These are phyloP conservation scores for Gymnodraco acuticeps DNA, from an alignment of 2,797 vertebrate genomes.

Conservation along the genomic window DNA sequence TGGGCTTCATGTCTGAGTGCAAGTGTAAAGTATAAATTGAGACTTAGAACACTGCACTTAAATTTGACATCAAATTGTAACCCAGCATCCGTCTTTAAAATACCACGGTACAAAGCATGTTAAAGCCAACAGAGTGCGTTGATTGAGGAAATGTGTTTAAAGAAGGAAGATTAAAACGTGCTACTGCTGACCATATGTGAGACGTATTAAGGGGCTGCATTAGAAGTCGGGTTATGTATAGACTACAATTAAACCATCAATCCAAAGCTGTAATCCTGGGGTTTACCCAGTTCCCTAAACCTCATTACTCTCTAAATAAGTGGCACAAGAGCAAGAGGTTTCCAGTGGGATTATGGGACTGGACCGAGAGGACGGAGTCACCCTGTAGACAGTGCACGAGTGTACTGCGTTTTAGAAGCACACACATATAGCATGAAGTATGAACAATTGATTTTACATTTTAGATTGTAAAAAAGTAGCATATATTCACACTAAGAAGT, in stretches of 20 bases:
- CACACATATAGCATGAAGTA: background rate
- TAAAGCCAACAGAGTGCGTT: background rate
- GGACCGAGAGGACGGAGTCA: constrained; percentile 38
- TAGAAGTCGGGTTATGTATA: constrained; percentile 64
- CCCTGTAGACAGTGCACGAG: background rate
- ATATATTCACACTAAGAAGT: background rate
- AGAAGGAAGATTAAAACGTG: constrained; percentile 52
- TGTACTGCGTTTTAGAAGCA: background rate
- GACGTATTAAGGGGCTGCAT: constrained; percentile 58
- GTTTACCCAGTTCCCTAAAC: constrained; percentile 74
- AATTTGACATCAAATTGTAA: constrained; percentile 18
- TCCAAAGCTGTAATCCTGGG: constrained; percentile 76
- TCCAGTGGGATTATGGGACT: constrained; percentile 73
- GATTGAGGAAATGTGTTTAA: constrained; percentile 60
- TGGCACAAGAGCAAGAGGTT: constrained; percentile 72
- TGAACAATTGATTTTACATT: background rate
- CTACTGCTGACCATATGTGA: constrained; percentile 55
- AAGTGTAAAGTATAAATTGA: constrained; percentile 1
- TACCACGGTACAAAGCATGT: background rate
- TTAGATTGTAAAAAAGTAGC: background rate
- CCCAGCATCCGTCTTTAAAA: constrained; percentile 19
- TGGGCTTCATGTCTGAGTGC: constrained; percentile 22
- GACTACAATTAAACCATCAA: constrained; percentile 68
- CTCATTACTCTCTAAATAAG: constrained; percentile 80
- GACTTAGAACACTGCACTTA: constrained; percentile 9